Conservation (phyloP, 2,113 vertebrate genomes). For the Pseudorasbora parva region DNA sequence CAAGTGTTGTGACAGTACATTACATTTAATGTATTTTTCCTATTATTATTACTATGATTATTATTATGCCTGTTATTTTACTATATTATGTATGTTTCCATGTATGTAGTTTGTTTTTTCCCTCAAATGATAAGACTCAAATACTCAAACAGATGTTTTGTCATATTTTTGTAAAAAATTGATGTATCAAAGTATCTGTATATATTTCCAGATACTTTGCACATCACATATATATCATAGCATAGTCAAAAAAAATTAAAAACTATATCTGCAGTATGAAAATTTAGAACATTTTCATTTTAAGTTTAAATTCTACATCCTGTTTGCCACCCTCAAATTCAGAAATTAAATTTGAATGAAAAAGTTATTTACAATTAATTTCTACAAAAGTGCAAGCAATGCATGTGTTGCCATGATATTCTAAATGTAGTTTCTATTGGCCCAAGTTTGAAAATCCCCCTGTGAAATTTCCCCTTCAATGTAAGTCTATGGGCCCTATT, state of each 20-base stretch:
- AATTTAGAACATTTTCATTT: no score
- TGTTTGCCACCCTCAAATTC: background rate
- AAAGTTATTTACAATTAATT: background rate
- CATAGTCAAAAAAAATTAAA: no score
- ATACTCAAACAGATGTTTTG: no score
- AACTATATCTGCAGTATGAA: no score
- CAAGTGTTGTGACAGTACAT: background rate
- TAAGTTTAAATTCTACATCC: background rate
- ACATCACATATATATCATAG: no score
- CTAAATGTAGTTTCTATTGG: background rate
- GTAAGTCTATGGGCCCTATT: background rate
- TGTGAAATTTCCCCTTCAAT: background rate
- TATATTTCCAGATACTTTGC: no score
- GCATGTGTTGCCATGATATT: background rate
- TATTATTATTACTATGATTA: background rate
- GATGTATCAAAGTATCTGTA: no score
- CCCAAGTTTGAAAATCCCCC: background rate
- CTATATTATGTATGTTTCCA: no score
- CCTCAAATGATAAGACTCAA: no score
- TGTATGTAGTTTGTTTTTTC: no score
- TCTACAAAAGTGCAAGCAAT: background rate
- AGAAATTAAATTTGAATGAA: background rate
- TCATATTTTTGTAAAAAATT: no score
- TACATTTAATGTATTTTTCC: background rate
- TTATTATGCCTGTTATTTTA: no score